Evolutionary conservation across 1,140 invertebrate species (phyloP).

Genomic region (Trichoplusia ni): DNA sequence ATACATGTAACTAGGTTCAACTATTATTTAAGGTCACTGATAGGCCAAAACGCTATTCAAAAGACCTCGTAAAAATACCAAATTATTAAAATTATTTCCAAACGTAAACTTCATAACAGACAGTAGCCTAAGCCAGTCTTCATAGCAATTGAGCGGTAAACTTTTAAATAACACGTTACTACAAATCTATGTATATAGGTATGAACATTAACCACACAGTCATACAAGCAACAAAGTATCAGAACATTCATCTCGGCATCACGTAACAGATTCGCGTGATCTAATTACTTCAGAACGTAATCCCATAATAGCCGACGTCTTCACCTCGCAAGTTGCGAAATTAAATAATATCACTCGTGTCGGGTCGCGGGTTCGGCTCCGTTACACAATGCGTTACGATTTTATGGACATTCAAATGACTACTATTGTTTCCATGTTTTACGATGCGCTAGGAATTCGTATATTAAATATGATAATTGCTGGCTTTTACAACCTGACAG

Average conservation of each 20-base stretch:
- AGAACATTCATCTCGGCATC: not conserved
- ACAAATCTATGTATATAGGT: no score
- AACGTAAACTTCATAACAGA: no score
- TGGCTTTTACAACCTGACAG: not conserved
- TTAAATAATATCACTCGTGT: constrained; percentile 30
- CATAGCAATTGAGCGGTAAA: no score
- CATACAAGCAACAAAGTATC: not conserved
- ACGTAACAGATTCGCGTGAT: constrained; percentile 34
- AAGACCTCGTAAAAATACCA: no score
- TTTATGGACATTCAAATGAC: not conserved
- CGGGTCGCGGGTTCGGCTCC: not conserved
- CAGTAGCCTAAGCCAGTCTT: no score
- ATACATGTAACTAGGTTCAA: no score
- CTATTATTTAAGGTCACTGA: no score
- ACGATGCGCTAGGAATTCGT: not conserved
- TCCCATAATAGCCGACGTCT: constrained; percentile 17
- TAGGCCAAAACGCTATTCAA: no score
- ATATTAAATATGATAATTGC: constrained; percentile 8
- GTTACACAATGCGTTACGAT: not conserved
- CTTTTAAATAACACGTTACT: no score
- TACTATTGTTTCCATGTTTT: not conserved
- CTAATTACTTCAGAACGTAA: constrained; percentile 36
- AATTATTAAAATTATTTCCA: no score
- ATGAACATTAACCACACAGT: no score
- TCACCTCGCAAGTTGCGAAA: constrained; percentile 30